These are phyloP conservation scores for Cyclophora albipunctata DNA, from an alignment of 2,888 invertebrate species.

Conservation along the genomic window DNA sequence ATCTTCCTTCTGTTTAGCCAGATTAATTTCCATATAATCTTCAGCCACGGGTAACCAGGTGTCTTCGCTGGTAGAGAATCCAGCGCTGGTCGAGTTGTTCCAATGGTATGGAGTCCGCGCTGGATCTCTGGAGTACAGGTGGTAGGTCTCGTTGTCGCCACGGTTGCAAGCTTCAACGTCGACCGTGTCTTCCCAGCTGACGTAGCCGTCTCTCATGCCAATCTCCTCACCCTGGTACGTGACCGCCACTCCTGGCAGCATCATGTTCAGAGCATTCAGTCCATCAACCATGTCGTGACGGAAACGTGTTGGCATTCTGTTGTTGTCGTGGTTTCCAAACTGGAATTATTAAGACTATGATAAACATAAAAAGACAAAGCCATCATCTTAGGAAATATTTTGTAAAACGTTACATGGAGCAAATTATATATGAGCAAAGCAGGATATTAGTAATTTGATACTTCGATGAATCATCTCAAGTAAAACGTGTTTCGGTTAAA, in stretches of 20 bases:
- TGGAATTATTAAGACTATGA: constrained; percentile 25
- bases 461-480: no score
- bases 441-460: neutral
- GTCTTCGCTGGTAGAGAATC: constrained; percentile 71
- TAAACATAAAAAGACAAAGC: constrained; percentile 3
- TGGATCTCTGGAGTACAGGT: constrained; percentile 74
- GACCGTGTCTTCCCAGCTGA: constrained; percentile 74
- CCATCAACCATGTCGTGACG: constrained; percentile 80
- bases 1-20: constrained; percentile 66
- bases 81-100: constrained; percentile 72
- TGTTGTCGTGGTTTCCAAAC: constrained; percentile 83
- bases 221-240: constrained; percentile 90
- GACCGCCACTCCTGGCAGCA: constrained; percentile 85
- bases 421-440: neutral
- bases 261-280: constrained; percentile 79
- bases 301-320: constrained; percentile 77
- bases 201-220: constrained; percentile 78
- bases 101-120: constrained; percentile 81
- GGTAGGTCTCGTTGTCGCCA: constrained; percentile 70
- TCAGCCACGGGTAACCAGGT: constrained; percentile 82
- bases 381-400: no score
- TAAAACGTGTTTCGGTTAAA: no score
- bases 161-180: constrained; percentile 74
- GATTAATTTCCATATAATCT: constrained; percentile 76
- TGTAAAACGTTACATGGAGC: neutral